phyloP scores from a whole-genome alignment of 2,888 invertebrate species.

The Cosmia pyralina region DNA sequence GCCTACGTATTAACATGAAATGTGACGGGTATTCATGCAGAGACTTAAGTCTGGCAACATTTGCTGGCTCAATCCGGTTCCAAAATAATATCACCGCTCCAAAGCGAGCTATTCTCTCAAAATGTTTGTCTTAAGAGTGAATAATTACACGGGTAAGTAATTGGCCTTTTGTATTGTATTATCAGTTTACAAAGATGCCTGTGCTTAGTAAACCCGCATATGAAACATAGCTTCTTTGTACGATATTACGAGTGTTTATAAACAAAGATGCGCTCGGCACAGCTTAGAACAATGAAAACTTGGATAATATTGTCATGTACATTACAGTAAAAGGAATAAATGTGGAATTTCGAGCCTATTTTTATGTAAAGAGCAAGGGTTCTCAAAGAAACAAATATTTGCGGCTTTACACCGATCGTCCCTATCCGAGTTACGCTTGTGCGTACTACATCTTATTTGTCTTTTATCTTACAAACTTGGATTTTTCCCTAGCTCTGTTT shows the following conservation, averaged over 20 bases:
- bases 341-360: constrained; percentile 73
- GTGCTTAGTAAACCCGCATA: constrained; percentile 54
- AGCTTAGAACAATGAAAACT: constrained; percentile 55
- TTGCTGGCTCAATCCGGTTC: constrained; percentile 52
- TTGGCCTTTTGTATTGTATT: constrained; percentile 59
- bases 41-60: constrained; percentile 51
- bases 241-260: constrained; percentile 49
- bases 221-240: constrained; percentile 53
- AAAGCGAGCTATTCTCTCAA: constrained; percentile 47
- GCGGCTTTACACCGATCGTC: constrained; percentile 74
- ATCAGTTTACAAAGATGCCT: constrained; percentile 53
- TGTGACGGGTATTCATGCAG: constrained; percentile 49
- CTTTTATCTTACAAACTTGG: constrained; percentile 61
- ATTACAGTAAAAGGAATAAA: constrained; percentile 56
- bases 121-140: constrained; percentile 61
- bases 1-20: constrained; percentile 41
- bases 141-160: constrained; percentile 61
- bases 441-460: constrained; percentile 62
- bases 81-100: constrained; percentile 50
- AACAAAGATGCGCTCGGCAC: constrained; percentile 53
- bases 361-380: constrained; percentile 74
- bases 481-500: constrained; percentile 58
- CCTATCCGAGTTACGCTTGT: constrained; percentile 64
- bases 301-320: constrained; percentile 42
- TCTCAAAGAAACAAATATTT: constrained; percentile 82